phyloP scores from a whole-genome alignment of 2,888 invertebrate genomes.

The Bombylius major region DNA sequence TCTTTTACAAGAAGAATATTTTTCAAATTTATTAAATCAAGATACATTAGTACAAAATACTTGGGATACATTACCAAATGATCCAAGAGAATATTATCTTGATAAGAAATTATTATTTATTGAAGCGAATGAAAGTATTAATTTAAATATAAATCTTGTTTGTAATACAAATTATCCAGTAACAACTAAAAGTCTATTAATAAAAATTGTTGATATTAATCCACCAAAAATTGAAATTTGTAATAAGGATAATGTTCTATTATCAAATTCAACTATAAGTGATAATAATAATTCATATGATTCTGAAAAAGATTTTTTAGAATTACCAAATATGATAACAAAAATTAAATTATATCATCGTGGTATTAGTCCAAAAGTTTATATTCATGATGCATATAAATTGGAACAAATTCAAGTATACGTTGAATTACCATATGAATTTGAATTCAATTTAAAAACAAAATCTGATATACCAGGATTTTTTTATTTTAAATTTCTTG shows the following conservation, averaged over 20 bases:
- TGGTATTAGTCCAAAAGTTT: neutral
- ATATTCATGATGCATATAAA: neutral
- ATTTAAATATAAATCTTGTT: slow-evolving; percentile 24
- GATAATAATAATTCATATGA: neutral
- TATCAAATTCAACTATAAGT: too few species aligned
- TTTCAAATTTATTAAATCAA: neutral
- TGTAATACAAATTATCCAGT: slow-evolving; percentile 25
- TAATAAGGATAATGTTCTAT: too few species aligned
- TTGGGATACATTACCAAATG: slow-evolving; percentile 26
- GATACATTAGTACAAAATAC: slow-evolving; percentile 22
- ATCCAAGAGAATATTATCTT: slow-evolving; percentile 27
- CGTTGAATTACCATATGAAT: slow-evolving; percentile 22
- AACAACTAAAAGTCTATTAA: slow-evolving; percentile 14
- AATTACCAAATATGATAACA: neutral
- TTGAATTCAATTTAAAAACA: slow-evolving; percentile 25
- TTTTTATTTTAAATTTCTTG: slow-evolving; percentile 26
- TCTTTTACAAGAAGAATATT: neutral
- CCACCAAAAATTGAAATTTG: neutral
- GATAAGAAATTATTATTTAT: slow-evolving; percentile 26
- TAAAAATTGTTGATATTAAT: neutral
- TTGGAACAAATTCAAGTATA: slow-evolving; percentile 13
- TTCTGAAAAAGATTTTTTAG: neutral
- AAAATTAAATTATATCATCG: neutral
- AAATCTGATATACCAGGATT: slow-evolving; percentile 23
- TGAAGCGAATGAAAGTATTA: slow-evolving; percentile 25